These are phyloP conservation scores for Sebastes vulpes DNA, from an alignment of 2,797 vertebrate species.

Conservation along the genomic window DNA sequence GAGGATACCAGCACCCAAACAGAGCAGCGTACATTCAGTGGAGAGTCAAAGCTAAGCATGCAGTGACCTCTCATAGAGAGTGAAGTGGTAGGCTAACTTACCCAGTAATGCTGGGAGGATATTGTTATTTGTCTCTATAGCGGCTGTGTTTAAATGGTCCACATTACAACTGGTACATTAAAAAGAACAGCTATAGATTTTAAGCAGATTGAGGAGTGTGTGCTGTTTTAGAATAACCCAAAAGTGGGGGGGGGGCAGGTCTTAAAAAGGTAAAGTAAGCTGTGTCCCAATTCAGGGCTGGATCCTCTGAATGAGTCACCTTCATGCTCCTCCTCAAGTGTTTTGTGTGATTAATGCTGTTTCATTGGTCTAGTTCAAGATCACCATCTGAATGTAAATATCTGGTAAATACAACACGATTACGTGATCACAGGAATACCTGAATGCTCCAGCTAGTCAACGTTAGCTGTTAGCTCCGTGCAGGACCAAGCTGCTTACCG, in stretches of 20 bases:
- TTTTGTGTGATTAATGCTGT: neutral
- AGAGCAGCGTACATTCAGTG: neutral
- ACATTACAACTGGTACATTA: neutral
- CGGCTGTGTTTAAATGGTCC: neutral
- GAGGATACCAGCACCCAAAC: neutral
- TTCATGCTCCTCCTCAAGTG: neutral
- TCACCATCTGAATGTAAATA: no score
- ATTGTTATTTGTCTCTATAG: neutral
- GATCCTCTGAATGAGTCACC: neutral
- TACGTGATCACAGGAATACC: no score
- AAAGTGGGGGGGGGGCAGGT: neutral
- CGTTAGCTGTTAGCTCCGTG: no score
- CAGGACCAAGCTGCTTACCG: no score
- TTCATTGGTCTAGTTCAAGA: no score
- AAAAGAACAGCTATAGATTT: neutral
- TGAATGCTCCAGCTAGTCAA: no score
- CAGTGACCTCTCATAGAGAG: constrained; percentile 48
- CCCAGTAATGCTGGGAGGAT: neutral
- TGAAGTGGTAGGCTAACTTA: neutral
- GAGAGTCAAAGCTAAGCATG: neutral
- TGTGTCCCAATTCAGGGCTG: neutral
- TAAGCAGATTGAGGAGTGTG: neutral
- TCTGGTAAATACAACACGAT: no score
- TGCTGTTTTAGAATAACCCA: neutral
- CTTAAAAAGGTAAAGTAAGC: neutral